Evolutionary conservation across 2,888 invertebrate species (phyloP), one percentile per base, ranked within the genome.

Genomic region (Watsonalla binaria): DNA sequence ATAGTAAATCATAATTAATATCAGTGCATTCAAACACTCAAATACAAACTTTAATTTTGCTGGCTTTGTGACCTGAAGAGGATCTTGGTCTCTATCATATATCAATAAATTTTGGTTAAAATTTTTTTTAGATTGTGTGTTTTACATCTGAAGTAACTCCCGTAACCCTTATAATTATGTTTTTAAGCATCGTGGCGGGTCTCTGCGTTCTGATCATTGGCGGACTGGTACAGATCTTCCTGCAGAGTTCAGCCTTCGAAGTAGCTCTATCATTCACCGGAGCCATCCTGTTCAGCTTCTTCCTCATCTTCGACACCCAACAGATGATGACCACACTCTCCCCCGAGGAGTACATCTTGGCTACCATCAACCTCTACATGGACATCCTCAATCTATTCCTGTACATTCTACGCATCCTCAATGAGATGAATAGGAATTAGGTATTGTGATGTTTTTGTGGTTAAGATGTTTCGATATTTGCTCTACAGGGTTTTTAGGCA

Each of bases 381-480:
- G 97, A 97, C 73, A 96, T 97, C 56, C 92, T 97, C 62, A 97
- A 97, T 82, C 86, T 97, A 61, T 97, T 97, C 88, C 73, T 96
- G 14, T 93, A 96, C 78, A 94, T 96, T 65, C 91, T 97, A 54
- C 92, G 95, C 57, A 93, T 95, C 65, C 88, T 97, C 52, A 94
- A 94, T 60, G 93, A 93, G 54, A 60, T 92, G 42, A 92, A 92
- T 72, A 84, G 90, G 59, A 90, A 92, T 72, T 92, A 91, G 66
- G 48, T 58, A 11, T 53, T 46, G 52, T 54, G 46, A 56, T 58
- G 24, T 45, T 52, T 14, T 51, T 37, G 49, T 37, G 6, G 24
- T 14, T 56, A 55, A 49, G 2, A 13, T 49, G 9, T 14, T 37
- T 39, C 8, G 24, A n/a, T 34, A 24, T n/a, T 45, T 9, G 8